Base-by-base conservation (phyloP, 1,140 invertebrate genomes). In the Dendroctonus valens region DNA sequence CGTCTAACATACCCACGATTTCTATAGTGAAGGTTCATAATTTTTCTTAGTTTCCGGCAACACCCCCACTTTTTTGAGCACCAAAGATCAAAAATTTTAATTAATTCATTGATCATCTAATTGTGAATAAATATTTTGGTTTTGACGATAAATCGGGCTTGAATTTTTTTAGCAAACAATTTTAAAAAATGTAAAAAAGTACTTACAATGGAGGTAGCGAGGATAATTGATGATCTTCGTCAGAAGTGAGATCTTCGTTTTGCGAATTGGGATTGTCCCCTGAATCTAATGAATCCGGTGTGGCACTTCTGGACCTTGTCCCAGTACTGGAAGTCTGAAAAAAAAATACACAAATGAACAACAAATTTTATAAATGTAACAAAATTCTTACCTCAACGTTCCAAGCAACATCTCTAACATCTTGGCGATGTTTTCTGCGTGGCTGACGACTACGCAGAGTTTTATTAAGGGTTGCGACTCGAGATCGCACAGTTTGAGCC, bases 241-340 rank as follows among this genome's bases (percentile, higher is more conserved):
- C 75, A 11, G 72, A 77, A 39, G 73, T 75, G 39, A 75, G 70
- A 52, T 75, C 75, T 57, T 76, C 74, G 60, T 73, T 74, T 38
- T 71, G 58, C 15, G 65, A 67, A 51, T 74, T 76, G 40, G 71
- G 59, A 54, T 60, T 69, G 51, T 68, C 72, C 46, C 69, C 80
- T 7, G 88, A 91, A 79, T 93, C 91, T 71, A 93, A 77, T 0
- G 91, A 93, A 80, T 94, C 91, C 49, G 91, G 91, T n/a, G 91
- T 93, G 54, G 91, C 91, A 76, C 90, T 92, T 51, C 91, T 86
- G 64, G 91, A 93, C 78, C 91, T 81, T 51, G 90, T 87, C 39
- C 87, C 87, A 41, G 85, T 88, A 76, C 87, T 89, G 0, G 84
- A 87, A 60, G 82, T 83, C 87, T 73, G 49, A 49, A 70, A 70